Evolutionary conservation across 2,888 invertebrate genomes (phyloP).

Genomic region (Tanypteryx hageni): DNA sequence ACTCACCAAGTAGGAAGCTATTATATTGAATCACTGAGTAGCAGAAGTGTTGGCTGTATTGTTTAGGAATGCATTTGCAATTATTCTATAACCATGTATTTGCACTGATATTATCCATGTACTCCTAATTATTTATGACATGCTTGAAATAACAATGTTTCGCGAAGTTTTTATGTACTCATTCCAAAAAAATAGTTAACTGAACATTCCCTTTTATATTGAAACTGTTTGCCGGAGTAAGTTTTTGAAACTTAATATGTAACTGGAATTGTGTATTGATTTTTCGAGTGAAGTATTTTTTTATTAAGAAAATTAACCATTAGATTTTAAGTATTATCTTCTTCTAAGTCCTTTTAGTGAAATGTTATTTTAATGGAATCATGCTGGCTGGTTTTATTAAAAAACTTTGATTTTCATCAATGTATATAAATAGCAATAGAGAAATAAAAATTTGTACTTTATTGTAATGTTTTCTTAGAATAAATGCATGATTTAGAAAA

Average conservation of each 20-base stretch:
- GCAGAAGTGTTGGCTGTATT: not conserved
- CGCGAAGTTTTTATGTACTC: not conserved
- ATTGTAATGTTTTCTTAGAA: not conserved
- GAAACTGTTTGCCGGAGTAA: not conserved
- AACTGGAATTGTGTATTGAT: not conserved
- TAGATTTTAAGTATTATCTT: not conserved
- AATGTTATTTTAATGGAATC: no score
- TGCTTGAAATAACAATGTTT: not conserved
- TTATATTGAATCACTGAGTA: not conserved
- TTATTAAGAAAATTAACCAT: not conserved
- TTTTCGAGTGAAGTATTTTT: not conserved
- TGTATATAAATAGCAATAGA: conserved; percentile 19
- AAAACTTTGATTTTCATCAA: conserved; percentile 27
- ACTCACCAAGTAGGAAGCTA: not conserved
- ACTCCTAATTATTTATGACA: not conserved
- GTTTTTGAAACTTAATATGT: not conserved
- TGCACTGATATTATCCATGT: not conserved
- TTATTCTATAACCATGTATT: not conserved
- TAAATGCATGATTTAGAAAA: conserved; percentile 10
- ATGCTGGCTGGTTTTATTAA: not conserved
- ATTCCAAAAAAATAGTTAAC: not conserved
- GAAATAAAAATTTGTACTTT: conserved; percentile 25
- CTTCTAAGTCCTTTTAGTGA: not conserved
- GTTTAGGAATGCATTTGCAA: not conserved
- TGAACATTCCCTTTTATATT: not conserved